Percentiles rank a stretch among this genome's conserved stretches.
phyloP scores from a whole-genome alignment of 2,888 invertebrate species.

The Plagiodera versicolora region DNA sequence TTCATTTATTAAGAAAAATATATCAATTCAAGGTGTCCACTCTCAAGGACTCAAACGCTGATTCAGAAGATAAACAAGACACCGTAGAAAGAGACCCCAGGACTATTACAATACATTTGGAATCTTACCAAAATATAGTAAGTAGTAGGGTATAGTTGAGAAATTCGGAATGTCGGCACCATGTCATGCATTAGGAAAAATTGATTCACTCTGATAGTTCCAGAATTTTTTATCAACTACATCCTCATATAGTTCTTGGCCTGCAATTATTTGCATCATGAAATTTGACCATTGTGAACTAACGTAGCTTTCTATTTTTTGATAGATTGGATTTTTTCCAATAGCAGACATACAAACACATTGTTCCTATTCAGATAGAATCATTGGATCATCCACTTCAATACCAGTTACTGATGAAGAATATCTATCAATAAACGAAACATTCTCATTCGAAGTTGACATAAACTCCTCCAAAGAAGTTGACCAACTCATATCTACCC shows the following conservation, averaged over 20 bases:
- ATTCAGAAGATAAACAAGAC: background rate
- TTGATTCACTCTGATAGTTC: no score
- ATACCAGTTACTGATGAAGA: conserved; percentile 35
- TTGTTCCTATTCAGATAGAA: conserved; percentile 33
- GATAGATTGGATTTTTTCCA: conserved; percentile 35
- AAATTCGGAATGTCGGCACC: no score
- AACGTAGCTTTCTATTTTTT: background rate
- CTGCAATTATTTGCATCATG: background rate
- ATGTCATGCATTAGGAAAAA: no score
- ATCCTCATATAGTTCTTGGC: no score
- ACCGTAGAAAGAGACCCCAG: background rate
- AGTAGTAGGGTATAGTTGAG: no score
- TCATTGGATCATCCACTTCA: conserved; percentile 37
- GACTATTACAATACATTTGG: conserved; percentile 25
- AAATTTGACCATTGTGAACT: background rate
- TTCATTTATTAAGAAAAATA: no score
- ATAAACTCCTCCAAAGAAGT: conserved; percentile 29
- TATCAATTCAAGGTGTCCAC: background rate
- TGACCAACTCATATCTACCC: conserved; percentile 35
- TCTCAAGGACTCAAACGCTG: background rate
- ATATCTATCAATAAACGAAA: conserved; percentile 27
- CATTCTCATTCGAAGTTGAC: conserved; percentile 31
- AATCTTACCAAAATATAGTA: conserved; percentile 17
- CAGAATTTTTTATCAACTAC: no score
- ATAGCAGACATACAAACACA: conserved; percentile 39